phyloP scores from a whole-genome alignment of 1,140 invertebrate genomes.

The Aphelinus atriplicis region DNA sequence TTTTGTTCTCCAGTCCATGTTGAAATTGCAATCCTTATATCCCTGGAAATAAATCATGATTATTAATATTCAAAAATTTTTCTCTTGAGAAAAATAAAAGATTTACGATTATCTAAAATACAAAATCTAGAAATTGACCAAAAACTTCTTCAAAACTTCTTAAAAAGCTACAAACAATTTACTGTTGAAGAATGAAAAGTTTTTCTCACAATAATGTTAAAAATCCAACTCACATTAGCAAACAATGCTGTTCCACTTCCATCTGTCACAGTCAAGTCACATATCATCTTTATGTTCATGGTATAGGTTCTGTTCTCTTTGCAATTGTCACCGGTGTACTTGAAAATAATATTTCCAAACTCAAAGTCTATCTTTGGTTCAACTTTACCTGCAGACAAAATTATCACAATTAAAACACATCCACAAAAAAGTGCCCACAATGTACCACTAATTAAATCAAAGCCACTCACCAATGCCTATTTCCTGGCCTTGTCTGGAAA shows the following conservation, averaged over 20 bases:
- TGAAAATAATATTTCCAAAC: slow-evolving; percentile 47
- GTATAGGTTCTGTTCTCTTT: slow-evolving; percentile 45
- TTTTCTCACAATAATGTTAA: slow-evolving; percentile 10
- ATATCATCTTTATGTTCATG: slow-evolving; percentile 52
- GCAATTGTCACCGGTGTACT: slow-evolving; percentile 54
- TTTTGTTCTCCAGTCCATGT: slow-evolving; percentile 47
- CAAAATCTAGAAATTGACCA: too few species aligned
- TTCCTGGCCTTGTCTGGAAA: slow-evolving; percentile 45
- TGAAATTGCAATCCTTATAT: slow-evolving; percentile 45
- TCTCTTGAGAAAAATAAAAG: too few species aligned
- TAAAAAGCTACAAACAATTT: too few species aligned
- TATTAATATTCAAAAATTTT: too few species aligned
- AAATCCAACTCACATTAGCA: slow-evolving; percentile 45
- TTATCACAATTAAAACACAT: not conserved
- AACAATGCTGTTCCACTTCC: slow-evolving; percentile 42
- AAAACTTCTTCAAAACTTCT: too few species aligned
- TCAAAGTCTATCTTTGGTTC: slow-evolving; percentile 44
- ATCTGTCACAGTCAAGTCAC: slow-evolving; percentile 48
- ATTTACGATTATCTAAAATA: too few species aligned
- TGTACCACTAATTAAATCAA: slow-evolving; percentile 6
- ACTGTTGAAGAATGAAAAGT: too few species aligned
- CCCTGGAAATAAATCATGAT: slow-evolving; percentile 43
- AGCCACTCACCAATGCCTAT: slow-evolving; percentile 53
- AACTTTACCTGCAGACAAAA: slow-evolving; percentile 46
- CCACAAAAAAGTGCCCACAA: not conserved